Base-by-base conservation (phyloP, 2,888 invertebrate genomes). In the Apantesis nais region DNA sequence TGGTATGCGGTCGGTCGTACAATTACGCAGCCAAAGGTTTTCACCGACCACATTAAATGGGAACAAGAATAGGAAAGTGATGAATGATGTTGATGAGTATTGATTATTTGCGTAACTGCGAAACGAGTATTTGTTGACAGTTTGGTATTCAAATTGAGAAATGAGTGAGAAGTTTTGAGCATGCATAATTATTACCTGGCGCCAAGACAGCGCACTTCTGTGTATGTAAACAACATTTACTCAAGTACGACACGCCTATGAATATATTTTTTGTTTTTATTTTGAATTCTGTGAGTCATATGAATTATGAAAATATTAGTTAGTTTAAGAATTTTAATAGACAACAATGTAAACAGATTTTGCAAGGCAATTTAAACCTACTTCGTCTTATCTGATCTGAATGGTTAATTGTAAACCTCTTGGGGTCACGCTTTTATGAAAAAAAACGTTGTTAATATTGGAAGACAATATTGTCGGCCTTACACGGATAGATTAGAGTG, bases 221-320 rank as follows among this genome's bases (percentile, higher is more conserved):
- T 61, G 5, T 22, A 48, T 22, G 48, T 48, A 48, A 48, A 48
- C 48, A 48, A 62, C 71, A 63, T 66, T 62, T 66, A 62, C 66
- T 39, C 68, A 74, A 71, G 71, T 69, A 60, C 63, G 62, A 70
- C 62, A 55, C 62, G 52, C 37, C 65, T 75, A 76, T 74, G 64
- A 74, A 78, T 74, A 62, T 34, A 66, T 25, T n/a, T 73, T 58
- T 76, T 76, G 67, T 78, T 75, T 74, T 65, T 74, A 67, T 76
- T 74, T 25, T 72, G 67, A 37, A 62, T 62, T 62, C 60, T 31
- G 67, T 52, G 67, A 58, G 39, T 44, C 66, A 71, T 75, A 77
- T 73, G 75, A 41, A 70, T 78, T 73, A 73, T 69, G 70, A 72
- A 78, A 76, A 60, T 11, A 69, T 52, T 37, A 34, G 31, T 52